Base-by-base conservation (phyloP, 1,140 invertebrate genomes). In the Drusus annulatus region DNA sequence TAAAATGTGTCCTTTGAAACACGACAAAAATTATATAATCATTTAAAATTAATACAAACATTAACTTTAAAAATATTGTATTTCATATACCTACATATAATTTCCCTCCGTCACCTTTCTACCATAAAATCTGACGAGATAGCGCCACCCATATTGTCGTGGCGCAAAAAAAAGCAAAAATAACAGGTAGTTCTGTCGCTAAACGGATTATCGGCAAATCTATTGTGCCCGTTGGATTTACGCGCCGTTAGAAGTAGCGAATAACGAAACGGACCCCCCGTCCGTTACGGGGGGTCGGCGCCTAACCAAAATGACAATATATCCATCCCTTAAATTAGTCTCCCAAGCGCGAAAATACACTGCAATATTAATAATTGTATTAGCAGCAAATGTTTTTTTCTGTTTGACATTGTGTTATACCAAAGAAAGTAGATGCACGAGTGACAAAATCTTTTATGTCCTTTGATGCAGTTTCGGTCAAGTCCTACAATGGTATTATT, bases 181-280 rank as follows among this genome's bases (percentile, higher is more conserved):
- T 16, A n/a, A 63, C 73, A 31, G 19, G 76, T 78, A 69, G 69
- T 54, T 45, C 28, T 75, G 58, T 81, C 68, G 56, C 19, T 81
- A 81, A 81, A 81, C 69, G 69, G 80, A 81, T 81, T 78, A 81
- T 50, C n/a, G 76, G 68, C 76, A 81, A 78, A 78, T 81, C 69
- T 76, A 36, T 81, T 81, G 80, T 81, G 36, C 16, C 31, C 17
- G 25, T n/a, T 77, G 58, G 50, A 31, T 56, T n/a, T 74, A 56
- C 23, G 50, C 51, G 21, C 21, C 69, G 50, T 36, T 74, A 17
- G 51, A 16, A 71, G 10, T 13, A 13, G 36, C 1, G n/a, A 10
- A 23, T n/a, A 31, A 71, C 62, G 19, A 28, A 10, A 63, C 6
- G 16, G 19, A 16, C 17, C 25, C 16, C 25, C 16, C 23, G 23